Conservation (phyloP, 2,113 vertebrate genomes). For the Elaphurus davidianus region DNA sequence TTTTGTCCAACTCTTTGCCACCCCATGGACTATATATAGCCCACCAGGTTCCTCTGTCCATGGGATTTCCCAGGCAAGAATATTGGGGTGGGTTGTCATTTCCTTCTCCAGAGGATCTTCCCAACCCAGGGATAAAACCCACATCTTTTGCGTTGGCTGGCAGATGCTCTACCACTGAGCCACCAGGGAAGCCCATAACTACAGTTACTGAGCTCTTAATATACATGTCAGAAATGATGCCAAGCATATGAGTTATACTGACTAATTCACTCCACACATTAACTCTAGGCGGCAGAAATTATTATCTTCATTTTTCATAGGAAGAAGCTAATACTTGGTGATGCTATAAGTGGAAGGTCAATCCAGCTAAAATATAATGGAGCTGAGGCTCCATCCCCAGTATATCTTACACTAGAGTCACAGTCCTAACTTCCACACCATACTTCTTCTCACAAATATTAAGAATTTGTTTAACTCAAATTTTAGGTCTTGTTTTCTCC, state of each 20-base stretch:
- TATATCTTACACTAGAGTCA: background rate
- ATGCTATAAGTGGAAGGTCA: background rate
- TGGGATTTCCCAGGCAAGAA: background rate
- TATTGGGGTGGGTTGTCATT: background rate
- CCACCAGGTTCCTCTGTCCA: background rate
- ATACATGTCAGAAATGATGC: background rate
- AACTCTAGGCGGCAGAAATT: background rate
- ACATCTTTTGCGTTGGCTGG: background rate
- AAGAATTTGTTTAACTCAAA: background rate
- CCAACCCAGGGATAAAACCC: background rate
- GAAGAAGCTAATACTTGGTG: background rate
- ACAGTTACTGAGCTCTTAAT: background rate
- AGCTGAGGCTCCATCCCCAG: background rate
- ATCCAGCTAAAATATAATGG: background rate
- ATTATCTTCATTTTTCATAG: background rate
- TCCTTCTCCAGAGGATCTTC: background rate
- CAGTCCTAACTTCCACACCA: background rate
- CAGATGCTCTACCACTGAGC: background rate
- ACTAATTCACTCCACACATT: background rate
- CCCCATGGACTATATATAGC: background rate
- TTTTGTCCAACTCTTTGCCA: background rate
- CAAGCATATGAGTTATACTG: background rate
- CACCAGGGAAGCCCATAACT: background rate
- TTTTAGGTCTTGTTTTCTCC: background rate
- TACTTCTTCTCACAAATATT: background rate